Evolutionary conservation across 2,888 invertebrate species (phyloP).

Genomic region (Epirrita christyi): DNA sequence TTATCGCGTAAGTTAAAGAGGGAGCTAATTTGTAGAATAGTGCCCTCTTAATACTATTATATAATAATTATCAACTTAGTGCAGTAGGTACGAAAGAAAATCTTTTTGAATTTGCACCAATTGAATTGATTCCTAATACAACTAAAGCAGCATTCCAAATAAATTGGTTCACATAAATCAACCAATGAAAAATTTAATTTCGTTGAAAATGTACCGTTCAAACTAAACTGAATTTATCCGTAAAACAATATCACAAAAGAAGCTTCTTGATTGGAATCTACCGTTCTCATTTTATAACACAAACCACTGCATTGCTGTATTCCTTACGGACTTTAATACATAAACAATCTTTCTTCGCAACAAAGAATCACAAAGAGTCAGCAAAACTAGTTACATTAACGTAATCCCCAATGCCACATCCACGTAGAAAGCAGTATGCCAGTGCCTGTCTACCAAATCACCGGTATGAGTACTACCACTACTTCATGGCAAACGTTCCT

Average conservation of each 20-base stretch:
- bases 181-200: too few species aligned
- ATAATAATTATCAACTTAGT: too few species aligned
- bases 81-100: too few species aligned
- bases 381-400: conserved; percentile 32
- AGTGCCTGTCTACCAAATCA: not conserved
- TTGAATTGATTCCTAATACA: too few species aligned
- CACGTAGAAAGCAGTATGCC: conserved; percentile 3
- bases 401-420: conserved; percentile 10
- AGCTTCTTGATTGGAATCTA: conserved; percentile 22
- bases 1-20: too few species aligned
- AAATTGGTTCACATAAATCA: too few species aligned
- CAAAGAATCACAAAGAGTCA: conserved; percentile 31
- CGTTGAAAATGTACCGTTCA: conserved; percentile 1
- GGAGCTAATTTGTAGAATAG: too few species aligned
- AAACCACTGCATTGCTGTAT: conserved; percentile 31
- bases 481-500: too few species aligned
- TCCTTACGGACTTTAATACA: conserved; percentile 25
- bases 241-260: conserved; percentile 12
- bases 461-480: too few species aligned
- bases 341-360: conserved; percentile 35
- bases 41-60: too few species aligned
- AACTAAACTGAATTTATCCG: conserved; percentile 9
- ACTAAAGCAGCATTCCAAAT: too few species aligned
- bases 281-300: conserved; percentile 24
- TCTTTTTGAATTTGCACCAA: too few species aligned